Evolutionary conservation across 1,140 invertebrate genomes (phyloP), one percentile per base, ranked within the genome.

Genomic region (Tetragnatha versicolor): DNA sequence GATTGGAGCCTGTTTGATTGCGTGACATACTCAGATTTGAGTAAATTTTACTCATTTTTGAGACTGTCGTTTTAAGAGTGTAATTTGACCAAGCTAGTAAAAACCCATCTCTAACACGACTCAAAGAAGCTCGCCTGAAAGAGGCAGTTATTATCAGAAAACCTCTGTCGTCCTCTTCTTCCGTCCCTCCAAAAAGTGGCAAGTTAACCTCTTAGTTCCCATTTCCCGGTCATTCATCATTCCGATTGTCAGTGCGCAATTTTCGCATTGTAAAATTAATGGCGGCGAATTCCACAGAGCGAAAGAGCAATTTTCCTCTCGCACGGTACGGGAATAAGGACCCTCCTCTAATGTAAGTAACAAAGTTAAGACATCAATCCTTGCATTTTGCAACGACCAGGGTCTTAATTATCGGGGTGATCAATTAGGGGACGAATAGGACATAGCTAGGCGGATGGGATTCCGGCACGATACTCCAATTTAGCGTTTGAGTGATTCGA

Each of bases 371-470:
- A 65, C 37, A 42, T 65, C 60, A 65, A 14, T 10, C 20, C n/a
- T n/a, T 31, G 22, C 35, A 3, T 65, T 39, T 37, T 25, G 10
- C n/a, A n/a, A 14, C 14, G 20, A 20, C n/a, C n/a, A n/a, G 25
- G n/a, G 20, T 65, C 60, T 39, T 65, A 39, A 72, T 72, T 45
- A 72, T 22, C 51, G 20, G 49, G 58, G 70, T 49, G 70, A 75
- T 75, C 70, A 75, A 61, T 75, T 75, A 75, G 31, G 20, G 39
- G 39, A 9, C 14, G 37, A 47, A 58, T 7, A 35, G 39, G 66
- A 35, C 31, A 9, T 17, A 31, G 51, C 31, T 29, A 22, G 49
- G 69, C 33, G 58, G 55, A n/a, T 7, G 49, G 17, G n/a, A 37
- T 49, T 29, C 39, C 45, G 25, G 25, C 55, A 61, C 70, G 70